Evolutionary conservation across 2,113 vertebrate genomes (phyloP).

Genomic region (Antigone vipio): DNA sequence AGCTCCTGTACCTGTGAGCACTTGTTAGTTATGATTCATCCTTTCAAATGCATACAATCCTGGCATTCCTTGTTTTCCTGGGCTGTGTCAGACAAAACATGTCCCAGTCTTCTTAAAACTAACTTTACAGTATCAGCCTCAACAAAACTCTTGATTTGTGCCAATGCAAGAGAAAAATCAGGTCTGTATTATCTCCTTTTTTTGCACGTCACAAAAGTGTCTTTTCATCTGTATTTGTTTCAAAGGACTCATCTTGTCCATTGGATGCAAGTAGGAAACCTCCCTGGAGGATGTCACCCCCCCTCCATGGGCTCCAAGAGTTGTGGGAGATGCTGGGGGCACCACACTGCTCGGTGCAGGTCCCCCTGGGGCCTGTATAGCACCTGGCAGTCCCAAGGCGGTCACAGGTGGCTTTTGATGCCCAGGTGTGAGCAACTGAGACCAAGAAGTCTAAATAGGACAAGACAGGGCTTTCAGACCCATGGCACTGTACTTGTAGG

Average conservation of each 20-base stretch:
- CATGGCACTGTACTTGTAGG: fast-evolving
- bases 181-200: fast-evolving
- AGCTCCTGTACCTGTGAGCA: not conserved
- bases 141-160: not conserved
- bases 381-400: not conserved
- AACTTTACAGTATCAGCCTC: not conserved
- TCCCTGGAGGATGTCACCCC: not conserved
- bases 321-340: not conserved
- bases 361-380: not conserved
- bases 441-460: not conserved
- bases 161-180: not conserved
- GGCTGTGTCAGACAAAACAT: not conserved
- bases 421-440: not conserved
- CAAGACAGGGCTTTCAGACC: fast-evolving
- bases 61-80: not conserved
- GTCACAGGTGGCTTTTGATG: not conserved
- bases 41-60: not conserved
- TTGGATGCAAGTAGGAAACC: not conserved
- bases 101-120: not conserved
- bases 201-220: not conserved
- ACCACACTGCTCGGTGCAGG: fast-evolving
- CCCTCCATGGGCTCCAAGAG: not conserved
- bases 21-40: constrained; percentile 22
- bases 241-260: not conserved
- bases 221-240: not conserved